phyloP scores from a whole-genome alignment of 2,888 invertebrate genomes.

The Eupsilia transversa region DNA sequence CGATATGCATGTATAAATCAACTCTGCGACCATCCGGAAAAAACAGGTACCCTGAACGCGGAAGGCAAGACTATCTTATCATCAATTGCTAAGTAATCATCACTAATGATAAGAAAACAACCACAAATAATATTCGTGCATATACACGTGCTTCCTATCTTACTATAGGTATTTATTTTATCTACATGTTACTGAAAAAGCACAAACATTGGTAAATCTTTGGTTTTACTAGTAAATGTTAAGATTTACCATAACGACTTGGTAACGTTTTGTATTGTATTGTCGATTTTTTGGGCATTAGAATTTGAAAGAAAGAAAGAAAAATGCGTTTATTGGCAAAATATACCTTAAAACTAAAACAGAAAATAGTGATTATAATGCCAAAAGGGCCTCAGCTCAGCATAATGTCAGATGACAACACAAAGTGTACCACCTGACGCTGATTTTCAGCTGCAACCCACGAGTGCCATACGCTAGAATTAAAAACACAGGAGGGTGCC shows the following conservation, averaged over 20 bases:
- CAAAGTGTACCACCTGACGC: too few relatives aligned
- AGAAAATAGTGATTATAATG: too few relatives aligned
- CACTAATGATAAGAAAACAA: slow-evolving; percentile 7
- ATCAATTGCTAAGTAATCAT: neutral
- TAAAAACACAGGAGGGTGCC: too few relatives aligned
- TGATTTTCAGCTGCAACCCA: too few relatives aligned
- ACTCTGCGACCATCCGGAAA: neutral
- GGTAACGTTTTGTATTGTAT: too few relatives aligned
- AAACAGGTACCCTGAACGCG: neutral
- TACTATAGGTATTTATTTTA: slow-evolving; percentile 17
- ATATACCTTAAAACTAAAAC: too few relatives aligned
- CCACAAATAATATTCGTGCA: neutral
- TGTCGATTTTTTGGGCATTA: neutral
- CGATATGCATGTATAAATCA: neutral
- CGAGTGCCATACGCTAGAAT: too few relatives aligned
- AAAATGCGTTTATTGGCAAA: too few relatives aligned
- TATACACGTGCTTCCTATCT: slow-evolving; percentile 14
- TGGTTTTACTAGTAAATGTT: neutral
- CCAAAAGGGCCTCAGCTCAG: too few relatives aligned
- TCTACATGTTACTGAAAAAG: slow-evolving; percentile 10
- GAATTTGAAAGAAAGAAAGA: too few relatives aligned
- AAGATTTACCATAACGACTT: neutral
- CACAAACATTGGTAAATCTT: neutral
- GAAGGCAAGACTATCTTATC: slow-evolving; percentile 17
- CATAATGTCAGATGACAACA: too few relatives aligned